These are phyloP conservation scores for Rhamphomyia laevipes DNA, from an alignment of 2,888 invertebrate species.

Conservation along the genomic window DNA sequence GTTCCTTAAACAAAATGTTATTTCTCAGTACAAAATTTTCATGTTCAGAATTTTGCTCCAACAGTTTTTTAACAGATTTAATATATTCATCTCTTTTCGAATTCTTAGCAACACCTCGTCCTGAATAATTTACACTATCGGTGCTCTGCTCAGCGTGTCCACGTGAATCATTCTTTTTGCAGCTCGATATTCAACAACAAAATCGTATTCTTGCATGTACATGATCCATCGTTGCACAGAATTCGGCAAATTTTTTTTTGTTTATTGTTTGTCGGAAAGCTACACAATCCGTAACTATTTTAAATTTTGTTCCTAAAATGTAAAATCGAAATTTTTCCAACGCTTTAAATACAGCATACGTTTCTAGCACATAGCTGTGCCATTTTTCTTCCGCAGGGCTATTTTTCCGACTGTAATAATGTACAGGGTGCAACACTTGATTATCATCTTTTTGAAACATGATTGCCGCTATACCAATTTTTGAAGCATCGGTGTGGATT, in stretches of 20 bases:
- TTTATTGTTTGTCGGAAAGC: constrained; percentile 5
- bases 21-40: constrained; percentile 1
- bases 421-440: constrained; percentile 4
- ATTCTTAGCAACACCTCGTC: not conserved
- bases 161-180: constrained; percentile 4
- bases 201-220: no score
- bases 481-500: constrained; percentile 4
- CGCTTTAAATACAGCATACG: constrained; percentile 4
- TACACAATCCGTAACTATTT: constrained; percentile 3
- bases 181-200: constrained; percentile 2
- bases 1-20: constrained; percentile 5
- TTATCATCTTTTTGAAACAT: no score
- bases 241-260: constrained; percentile 5
- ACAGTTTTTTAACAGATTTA: constrained; percentile 1
- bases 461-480: constrained; percentile 5
- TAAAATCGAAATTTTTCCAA: constrained; percentile 4
- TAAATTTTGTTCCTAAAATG: constrained; percentile 5
- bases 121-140: not conserved
- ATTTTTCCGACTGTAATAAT: constrained; percentile 4
- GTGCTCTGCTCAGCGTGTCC: constrained; percentile 2
- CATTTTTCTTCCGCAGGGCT: constrained; percentile 4
- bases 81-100: constrained; percentile 6
- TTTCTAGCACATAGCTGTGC: constrained; percentile 6
- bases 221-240: constrained; percentile 3
- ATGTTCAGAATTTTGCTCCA: constrained; percentile 1